These are phyloP conservation scores for Hippasteria phrygiana DNA, from an alignment of 53 echinoderm and acorn worm genomes.

Conservation along the genomic window DNA sequence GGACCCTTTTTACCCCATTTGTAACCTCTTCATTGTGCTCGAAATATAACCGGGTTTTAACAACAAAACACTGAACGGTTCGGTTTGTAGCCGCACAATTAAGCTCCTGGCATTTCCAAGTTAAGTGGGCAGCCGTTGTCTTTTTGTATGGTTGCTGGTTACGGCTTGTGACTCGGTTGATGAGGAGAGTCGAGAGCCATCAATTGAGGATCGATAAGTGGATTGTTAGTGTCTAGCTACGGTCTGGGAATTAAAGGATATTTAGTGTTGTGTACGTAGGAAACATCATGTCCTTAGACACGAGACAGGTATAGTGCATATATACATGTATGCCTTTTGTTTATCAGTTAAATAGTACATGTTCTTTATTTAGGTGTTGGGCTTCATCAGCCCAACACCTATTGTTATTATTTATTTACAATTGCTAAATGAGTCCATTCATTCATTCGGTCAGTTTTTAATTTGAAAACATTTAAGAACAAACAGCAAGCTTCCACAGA, in stretches of 20 bases:
- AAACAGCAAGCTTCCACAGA: too few species aligned
- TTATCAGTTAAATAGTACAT: background rate
- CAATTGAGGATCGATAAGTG: too few species aligned
- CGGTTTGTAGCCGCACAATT: too few species aligned
- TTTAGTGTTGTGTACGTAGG: background rate
- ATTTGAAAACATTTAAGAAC: too few species aligned
- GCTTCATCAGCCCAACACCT: too few species aligned
- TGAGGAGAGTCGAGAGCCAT: background rate
- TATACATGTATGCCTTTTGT: too few species aligned
- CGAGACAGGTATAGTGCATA: conserved; percentile 32
- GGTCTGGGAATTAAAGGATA: background rate
- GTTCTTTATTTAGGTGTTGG: background rate
- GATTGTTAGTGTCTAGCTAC: background rate
- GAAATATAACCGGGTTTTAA: background rate
- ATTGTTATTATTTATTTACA: too few species aligned
- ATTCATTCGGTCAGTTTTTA: too few species aligned
- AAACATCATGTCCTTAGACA: conserved; percentile 10
- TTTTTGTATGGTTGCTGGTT: background rate
- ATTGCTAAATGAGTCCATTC: too few species aligned
- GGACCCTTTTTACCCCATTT: too few species aligned
- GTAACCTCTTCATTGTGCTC: too few species aligned
- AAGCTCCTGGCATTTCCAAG: background rate
- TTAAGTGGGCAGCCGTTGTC: background rate
- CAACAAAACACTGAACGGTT: background rate
- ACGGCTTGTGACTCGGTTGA: background rate